Evolutionary conservation across 2,113 vertebrate species (phyloP).

Genomic region (Lasiurus cinereus): DNA sequence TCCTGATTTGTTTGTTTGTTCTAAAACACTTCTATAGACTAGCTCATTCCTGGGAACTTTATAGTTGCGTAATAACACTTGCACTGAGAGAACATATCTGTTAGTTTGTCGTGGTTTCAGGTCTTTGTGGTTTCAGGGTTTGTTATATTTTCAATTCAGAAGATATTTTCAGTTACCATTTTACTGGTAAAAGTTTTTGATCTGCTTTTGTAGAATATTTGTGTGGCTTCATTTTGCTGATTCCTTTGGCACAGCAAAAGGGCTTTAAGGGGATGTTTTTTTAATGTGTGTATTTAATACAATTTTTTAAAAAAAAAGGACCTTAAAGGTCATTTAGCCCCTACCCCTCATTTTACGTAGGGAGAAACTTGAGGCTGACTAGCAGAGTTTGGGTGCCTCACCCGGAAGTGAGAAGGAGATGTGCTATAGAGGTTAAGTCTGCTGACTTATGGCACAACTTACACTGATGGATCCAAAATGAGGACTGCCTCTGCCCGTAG

Average conservation of each 20-base stretch:
- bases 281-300: not conserved
- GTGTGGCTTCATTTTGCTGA: not conserved
- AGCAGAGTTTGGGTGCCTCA: not conserved
- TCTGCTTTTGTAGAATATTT: constrained; percentile 67
- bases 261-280: not conserved
- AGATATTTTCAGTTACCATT: constrained; percentile 54
- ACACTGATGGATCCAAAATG: not conserved
- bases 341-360: not conserved
- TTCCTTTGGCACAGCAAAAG: not conserved
- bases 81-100: not conserved
- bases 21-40: not conserved
- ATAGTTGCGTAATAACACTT: not conserved
- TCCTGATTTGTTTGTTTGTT: not conserved
- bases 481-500: not conserved
- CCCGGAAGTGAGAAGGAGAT: not conserved
- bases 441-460: no score
- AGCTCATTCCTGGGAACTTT: not conserved
- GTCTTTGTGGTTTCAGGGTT: constrained; percentile 61
- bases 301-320: not conserved
- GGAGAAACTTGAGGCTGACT: not conserved
- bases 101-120: not conserved
- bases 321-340: not conserved
- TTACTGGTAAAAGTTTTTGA: constrained; percentile 51
- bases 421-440: not conserved
- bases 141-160: not conserved